A percentile compares a stretch with the other conserved stretches of the same genome.
phyloP scores from a whole-genome alignment of 1,140 invertebrate species.

The Neodiprion fabricii region DNA sequence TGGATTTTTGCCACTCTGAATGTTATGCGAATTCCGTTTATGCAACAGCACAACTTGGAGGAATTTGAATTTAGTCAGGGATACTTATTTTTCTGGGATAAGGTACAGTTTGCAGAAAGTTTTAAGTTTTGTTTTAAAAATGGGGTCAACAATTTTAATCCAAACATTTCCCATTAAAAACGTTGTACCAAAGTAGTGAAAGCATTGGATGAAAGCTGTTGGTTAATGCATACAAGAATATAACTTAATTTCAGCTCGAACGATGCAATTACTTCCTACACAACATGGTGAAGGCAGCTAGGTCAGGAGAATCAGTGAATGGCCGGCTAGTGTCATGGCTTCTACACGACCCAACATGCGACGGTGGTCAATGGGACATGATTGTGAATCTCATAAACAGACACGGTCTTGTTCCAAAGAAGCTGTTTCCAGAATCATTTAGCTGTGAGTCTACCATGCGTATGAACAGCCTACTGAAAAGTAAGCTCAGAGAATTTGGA shows the following conservation, averaged over 20 bases:
- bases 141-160: no score
- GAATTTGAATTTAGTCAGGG: conserved; percentile 92
- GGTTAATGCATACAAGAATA: background rate
- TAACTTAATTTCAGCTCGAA: conserved; percentile 69
- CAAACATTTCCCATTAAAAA: background rate
- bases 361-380: conserved; percentile 95
- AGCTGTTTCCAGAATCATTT: conserved; percentile 83
- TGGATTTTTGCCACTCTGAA: conserved; percentile 91
- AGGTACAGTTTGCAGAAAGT: conserved; percentile 56
- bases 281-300: conserved; percentile 79
- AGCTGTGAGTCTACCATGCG: conserved; percentile 75
- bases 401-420: conserved; percentile 88
- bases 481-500: conserved; percentile 86
- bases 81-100: conserved; percentile 92
- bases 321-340: conserved; percentile 80
- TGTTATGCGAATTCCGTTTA: conserved; percentile 83
- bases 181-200: background rate
- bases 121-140: no score
- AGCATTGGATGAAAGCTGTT: no score
- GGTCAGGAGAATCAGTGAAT: conserved; percentile 76
- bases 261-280: conserved; percentile 85
- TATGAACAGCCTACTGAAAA: conserved; percentile 80
- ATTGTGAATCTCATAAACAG: conserved; percentile 84
- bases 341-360: conserved; percentile 78
- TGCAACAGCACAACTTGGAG: conserved; percentile 83